Percentiles rank a stretch among this genome's conserved stretches.
These are phyloP conservation scores for Melitaea athalia DNA, from an alignment of 2,888 invertebrate genomes.

Conservation along the genomic window DNA sequence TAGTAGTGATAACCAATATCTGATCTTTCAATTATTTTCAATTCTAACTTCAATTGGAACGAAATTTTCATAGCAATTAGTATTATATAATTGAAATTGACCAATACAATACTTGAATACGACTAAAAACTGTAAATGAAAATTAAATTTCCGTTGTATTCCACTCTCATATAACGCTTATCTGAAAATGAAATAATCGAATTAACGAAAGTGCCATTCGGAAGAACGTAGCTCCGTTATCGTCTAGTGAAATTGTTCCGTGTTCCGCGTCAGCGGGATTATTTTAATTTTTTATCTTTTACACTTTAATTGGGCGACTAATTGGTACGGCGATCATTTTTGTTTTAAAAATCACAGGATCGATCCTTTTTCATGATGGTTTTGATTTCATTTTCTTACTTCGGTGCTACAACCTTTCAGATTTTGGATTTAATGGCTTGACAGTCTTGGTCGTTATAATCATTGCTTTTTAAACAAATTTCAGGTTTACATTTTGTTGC, in stretches of 20 bases:
- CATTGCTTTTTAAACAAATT: too few relatives aligned
- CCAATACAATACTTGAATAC: background rate
- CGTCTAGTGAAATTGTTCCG: constrained; percentile 7
- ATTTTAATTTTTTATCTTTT: background rate
- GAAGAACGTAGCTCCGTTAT: constrained; percentile 10
- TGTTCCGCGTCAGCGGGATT: background rate
- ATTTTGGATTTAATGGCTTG: too few relatives aligned
- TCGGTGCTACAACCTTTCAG: too few relatives aligned
- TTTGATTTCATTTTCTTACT: too few relatives aligned
- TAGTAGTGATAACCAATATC: too few relatives aligned
- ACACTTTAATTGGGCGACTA: background rate
- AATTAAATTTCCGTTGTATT: constrained; percentile 2
- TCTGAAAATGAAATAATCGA: constrained; percentile 21
- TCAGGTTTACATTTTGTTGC: too few relatives aligned
- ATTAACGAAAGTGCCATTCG: constrained; percentile 16
- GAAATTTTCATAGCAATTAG: background rate
- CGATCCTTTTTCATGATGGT: too few relatives aligned
- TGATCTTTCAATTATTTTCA: too few relatives aligned
- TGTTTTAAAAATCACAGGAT: background rate
- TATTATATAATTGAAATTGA: background rate
- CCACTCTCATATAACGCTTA: constrained; percentile 3
- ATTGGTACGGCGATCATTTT: background rate
- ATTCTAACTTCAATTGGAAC: background rate
- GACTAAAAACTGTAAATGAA: constrained; percentile 10
- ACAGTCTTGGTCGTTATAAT: too few relatives aligned